Base-by-base conservation (phyloP, 2,113 vertebrate genomes). In the Callipepla squamata region DNA sequence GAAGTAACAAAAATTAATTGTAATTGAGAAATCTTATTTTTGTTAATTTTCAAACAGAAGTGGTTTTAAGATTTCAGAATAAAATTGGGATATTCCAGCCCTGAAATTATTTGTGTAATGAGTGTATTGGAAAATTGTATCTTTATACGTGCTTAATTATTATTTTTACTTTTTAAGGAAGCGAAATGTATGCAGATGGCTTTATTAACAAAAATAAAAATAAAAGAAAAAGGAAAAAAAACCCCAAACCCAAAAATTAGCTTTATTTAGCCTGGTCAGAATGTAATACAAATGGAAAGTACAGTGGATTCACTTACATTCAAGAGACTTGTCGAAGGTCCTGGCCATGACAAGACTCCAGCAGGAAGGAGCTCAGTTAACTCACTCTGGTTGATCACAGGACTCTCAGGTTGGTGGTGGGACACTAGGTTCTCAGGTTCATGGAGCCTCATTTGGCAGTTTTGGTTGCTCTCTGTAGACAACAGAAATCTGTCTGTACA, bases 101-200 rank as follows among this genome's bases (percentile, higher is more conserved):
- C 25, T 87, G 53, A 23, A 92, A 73, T 58, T 76, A 14, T n/a
- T 82, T 90, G 45, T 48, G 17, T 25, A 25, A 69, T 63, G 42
- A 7, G 5, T 47, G 6, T 59, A 42, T 26, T 68, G 32, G 16
- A 44, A 87, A 81, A 68, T 16, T 63, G 23, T 44, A 51, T 61
- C 32, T 13, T 45, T 72, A 17, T n/a, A 9, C 8, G 18, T 62
- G 38, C 7, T 2, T 57, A 2, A 38, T 4, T 44, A 25, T 32
- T 44, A 32, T 32, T 66, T 73, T 58, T 69, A 3, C 7, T n/a
- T 82, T 87, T 73, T 69, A 83, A 69, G 68, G 65, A 66, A 61
- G 67, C 19, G 0, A 67, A 79, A 42, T 65, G 3, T 83, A 19
- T 0, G 0, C 59, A 42, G 34, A 65, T 85, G 2, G 44, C 17